These are phyloP conservation scores for Coracopsis vasa DNA, from an alignment of 2,113 vertebrate species.

Conservation along the genomic window DNA sequence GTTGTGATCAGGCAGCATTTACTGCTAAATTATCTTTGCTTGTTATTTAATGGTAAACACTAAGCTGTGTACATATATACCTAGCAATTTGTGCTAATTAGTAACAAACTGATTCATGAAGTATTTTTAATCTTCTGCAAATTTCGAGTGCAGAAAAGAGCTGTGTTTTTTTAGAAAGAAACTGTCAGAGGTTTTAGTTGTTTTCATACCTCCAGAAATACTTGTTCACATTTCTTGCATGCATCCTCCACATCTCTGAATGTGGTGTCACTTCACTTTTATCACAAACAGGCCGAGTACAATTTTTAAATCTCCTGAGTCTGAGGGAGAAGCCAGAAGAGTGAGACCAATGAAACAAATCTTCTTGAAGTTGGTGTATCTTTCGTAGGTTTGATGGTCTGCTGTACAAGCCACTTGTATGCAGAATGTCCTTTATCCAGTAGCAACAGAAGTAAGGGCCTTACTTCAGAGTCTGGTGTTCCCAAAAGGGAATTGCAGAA, in stretches of 20 bases:
- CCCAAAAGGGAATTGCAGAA: background rate
- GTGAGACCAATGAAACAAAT: background rate
- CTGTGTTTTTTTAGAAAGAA: background rate
- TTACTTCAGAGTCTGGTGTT: background rate
- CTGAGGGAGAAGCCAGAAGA: background rate
- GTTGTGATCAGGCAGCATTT: background rate
- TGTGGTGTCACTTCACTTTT: background rate
- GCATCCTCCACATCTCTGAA: background rate
- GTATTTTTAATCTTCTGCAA: background rate
- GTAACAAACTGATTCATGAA: background rate
- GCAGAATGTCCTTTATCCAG: background rate
- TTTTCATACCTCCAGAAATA: background rate
- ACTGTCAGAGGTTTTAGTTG: background rate
- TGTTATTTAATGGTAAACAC: background rate
- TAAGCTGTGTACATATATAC: rapidly evolving
- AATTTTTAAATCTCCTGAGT: background rate
- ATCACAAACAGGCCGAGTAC: background rate
- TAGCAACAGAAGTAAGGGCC: background rate
- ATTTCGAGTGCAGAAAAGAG: background rate
- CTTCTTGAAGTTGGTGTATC: background rate
- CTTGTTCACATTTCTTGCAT: background rate
- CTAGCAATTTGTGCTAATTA: background rate
- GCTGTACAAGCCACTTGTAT: background rate
- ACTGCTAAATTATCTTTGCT: background rate
- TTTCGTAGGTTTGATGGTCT: background rate